Percentiles rank a stretch among this genome's conserved stretches.
Evolutionary conservation across 2,797 vertebrate species (phyloP).

Genomic region (Paramormyrops hopkinsi): DNA sequence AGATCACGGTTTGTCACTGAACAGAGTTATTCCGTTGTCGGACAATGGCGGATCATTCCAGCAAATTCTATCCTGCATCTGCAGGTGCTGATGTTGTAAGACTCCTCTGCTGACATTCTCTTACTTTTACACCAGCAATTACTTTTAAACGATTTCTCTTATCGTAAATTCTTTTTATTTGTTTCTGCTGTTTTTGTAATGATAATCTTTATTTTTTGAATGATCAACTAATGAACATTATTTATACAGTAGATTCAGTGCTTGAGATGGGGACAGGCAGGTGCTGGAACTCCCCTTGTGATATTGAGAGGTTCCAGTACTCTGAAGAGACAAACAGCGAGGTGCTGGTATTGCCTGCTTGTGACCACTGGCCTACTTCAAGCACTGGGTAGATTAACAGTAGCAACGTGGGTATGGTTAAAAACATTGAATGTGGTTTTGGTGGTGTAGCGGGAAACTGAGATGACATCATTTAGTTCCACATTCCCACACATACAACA

Average conservation of each 20-base stretch:
- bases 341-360: background rate
- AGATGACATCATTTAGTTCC: background rate
- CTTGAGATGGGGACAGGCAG: background rate
- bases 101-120: background rate
- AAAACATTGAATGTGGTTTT: background rate
- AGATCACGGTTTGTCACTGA: background rate
- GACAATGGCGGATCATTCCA: conserved; percentile 68
- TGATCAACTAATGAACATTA: background rate
- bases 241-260: background rate
- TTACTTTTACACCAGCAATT: background rate
- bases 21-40: background rate
- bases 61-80: conserved; percentile 68
- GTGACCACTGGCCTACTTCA: background rate
- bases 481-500: background rate
- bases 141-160: background rate
- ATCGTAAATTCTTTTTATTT: background rate
- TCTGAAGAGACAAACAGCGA: background rate
- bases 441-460: background rate
- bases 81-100: conserved; percentile 49
- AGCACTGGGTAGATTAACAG: background rate
- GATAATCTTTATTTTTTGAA: background rate
- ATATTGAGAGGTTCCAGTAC: background rate
- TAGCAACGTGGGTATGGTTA: background rate
- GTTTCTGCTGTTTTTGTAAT: background rate
- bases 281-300: background rate